Evolutionary conservation across 2,888 invertebrate species (phyloP).

Genomic region (Dicyrtomina minuta): DNA sequence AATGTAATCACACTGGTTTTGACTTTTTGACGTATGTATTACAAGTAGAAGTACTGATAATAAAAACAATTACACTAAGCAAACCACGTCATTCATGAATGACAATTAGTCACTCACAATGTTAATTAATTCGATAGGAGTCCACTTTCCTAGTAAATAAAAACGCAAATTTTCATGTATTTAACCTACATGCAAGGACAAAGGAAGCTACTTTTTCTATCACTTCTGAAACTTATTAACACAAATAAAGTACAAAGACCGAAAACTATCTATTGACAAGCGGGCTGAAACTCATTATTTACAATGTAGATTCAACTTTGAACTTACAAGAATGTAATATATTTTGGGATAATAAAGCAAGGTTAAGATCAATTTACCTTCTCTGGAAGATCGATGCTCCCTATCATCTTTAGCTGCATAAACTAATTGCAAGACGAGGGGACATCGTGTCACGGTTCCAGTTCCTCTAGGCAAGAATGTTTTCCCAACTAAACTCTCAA

Average conservation of each 20-base stretch:
- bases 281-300: too few relatives aligned
- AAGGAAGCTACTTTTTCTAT: too few relatives aligned
- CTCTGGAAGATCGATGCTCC: constrained; percentile 80
- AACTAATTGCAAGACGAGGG: constrained; percentile 88
- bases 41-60: too few relatives aligned
- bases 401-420: constrained; percentile 88
- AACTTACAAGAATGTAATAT: background rate
- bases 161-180: background rate
- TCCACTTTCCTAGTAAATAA: background rate
- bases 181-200: background rate
- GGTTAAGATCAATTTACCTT: too few relatives aligned
- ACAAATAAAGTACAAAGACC: too few relatives aligned
- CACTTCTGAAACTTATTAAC: too few relatives aligned
- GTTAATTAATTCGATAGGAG: too few relatives aligned
- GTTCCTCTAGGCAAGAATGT: constrained; percentile 96
- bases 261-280: too few relatives aligned
- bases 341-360: background rate
- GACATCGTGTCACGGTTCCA: constrained; percentile 95
- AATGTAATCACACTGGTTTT: too few relatives aligned
- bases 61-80: too few relatives aligned
- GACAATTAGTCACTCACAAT: background rate
- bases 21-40: too few relatives aligned
- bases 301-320: too few relatives aligned
- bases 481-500: constrained; percentile 95
- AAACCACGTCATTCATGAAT: background rate